Evolutionary conservation across 2,113 vertebrate genomes (phyloP).

Genomic region (Trogon surrucura): DNA sequence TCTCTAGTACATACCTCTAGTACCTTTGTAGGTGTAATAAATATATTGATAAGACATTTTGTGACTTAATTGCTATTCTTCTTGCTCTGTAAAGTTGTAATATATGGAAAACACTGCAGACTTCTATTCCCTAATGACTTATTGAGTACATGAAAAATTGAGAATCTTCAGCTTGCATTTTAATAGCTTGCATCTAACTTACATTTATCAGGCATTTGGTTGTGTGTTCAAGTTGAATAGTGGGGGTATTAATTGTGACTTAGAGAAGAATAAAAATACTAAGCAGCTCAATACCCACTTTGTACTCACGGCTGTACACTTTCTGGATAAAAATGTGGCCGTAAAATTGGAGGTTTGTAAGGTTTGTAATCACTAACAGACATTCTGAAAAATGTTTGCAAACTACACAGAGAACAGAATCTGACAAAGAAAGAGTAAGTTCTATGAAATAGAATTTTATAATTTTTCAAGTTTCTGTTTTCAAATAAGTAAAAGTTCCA

Average conservation of each 20-base stretch:
- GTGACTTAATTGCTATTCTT: slow-evolving; percentile 15
- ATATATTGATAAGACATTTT: neutral
- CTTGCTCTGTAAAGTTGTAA: neutral
- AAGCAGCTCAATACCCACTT: neutral
- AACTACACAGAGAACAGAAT: neutral
- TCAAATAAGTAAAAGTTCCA: neutral
- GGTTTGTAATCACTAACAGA: neutral
- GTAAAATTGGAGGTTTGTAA: neutral
- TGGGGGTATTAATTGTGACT: neutral
- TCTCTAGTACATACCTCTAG: neutral
- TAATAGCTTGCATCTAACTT: neutral
- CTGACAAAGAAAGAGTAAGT: neutral
- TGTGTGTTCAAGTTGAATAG: neutral
- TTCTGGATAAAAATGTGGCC: neutral
- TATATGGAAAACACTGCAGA: slow-evolving; percentile 42
- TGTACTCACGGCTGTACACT: neutral
- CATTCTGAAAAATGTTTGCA: neutral
- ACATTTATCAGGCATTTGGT: neutral
- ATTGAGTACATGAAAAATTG: slow-evolving; percentile 32
- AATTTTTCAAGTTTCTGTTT: neutral
- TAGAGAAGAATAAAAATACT: neutral
- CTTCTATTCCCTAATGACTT: neutral
- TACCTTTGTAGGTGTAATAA: neutral
- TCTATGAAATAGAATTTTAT: neutral
- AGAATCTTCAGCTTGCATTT: slow-evolving; percentile 10